Conservation (phyloP, 1,140 invertebrate genomes). For the Marisa cornuarietis region DNA sequence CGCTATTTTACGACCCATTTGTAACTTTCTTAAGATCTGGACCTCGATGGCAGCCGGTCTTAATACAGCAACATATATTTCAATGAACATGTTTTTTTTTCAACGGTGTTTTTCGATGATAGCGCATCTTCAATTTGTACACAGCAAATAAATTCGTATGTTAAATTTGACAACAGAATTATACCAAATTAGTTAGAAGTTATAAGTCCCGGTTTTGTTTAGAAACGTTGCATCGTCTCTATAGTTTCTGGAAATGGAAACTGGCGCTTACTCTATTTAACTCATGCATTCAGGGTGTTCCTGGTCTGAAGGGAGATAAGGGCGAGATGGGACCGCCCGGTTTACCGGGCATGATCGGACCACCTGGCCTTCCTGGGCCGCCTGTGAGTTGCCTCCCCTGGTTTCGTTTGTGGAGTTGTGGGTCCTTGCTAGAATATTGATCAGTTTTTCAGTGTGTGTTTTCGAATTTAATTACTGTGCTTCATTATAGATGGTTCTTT, state of each 20-base stretch:
- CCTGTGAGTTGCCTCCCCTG: conserved; percentile 46
- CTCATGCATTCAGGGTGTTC: conserved; percentile 37
- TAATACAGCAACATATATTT: too few relatives aligned
- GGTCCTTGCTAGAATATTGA: background rate
- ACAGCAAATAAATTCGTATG: background rate
- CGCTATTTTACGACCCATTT: too few relatives aligned
- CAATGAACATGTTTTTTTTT: too few relatives aligned
- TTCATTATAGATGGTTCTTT: too few relatives aligned
- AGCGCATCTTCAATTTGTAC: too few relatives aligned
- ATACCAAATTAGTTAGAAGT: background rate
- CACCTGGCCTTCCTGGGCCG: conserved; percentile 58
- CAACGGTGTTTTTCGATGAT: too few relatives aligned
- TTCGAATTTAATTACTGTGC: too few relatives aligned
- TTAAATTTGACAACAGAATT: background rate
- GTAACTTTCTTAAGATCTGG: too few relatives aligned
- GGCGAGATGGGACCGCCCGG: conserved; percentile 40
- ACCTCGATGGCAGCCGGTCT: too few relatives aligned
- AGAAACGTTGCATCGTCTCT: background rate
- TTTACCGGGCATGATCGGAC: conserved; percentile 79
- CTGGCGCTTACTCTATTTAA: background rate
- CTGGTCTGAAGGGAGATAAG: conserved; percentile 39
- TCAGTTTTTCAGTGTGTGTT: background rate
- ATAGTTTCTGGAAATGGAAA: background rate
- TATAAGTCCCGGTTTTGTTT: background rate
- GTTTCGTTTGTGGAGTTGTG: too few relatives aligned